Evolutionary conservation across 2,888 invertebrate species (phyloP).

Genomic region (Cataglyphis cursor): DNA sequence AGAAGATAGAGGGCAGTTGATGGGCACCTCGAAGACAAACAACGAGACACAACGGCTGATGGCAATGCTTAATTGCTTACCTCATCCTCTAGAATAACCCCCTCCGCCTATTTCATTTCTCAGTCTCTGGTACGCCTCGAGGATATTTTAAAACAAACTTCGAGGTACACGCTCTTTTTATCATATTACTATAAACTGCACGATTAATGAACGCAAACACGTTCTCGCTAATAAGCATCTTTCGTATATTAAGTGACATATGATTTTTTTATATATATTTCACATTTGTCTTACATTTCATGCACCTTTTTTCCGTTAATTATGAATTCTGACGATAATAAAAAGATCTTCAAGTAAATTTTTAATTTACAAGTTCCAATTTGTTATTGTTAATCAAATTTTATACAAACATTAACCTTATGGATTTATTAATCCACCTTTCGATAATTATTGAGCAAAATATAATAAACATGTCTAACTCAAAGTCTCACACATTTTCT

Average conservation of each 20-base stretch:
- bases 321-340: background rate
- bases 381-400: background rate
- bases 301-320: background rate
- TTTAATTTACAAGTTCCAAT: slow-evolving; percentile 11
- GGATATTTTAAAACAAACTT: slow-evolving; percentile 81
- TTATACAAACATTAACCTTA: background rate
- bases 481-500: background rate
- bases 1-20: slow-evolving; percentile 78
- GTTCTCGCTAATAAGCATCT: slow-evolving; percentile 38
- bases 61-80: slow-evolving; percentile 83
- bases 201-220: slow-evolving; percentile 66
- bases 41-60: slow-evolving; percentile 83
- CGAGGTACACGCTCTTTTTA: slow-evolving; percentile 75
- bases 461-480: background rate
- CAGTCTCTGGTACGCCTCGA: slow-evolving; percentile 68
- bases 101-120: slow-evolving; percentile 58
- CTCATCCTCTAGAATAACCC: slow-evolving; percentile 69
- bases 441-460: background rate
- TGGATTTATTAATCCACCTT: background rate
- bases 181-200: slow-evolving; percentile 78
- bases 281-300: background rate
- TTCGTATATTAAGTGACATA: slow-evolving; percentile 12
- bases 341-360: background rate
- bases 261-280: slow-evolving; percentile 15
- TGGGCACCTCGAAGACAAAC: slow-evolving; percentile 84